Evolutionary conservation across 2,888 invertebrate genomes (phyloP).

Genomic region (Ophonus ardosiacus): DNA sequence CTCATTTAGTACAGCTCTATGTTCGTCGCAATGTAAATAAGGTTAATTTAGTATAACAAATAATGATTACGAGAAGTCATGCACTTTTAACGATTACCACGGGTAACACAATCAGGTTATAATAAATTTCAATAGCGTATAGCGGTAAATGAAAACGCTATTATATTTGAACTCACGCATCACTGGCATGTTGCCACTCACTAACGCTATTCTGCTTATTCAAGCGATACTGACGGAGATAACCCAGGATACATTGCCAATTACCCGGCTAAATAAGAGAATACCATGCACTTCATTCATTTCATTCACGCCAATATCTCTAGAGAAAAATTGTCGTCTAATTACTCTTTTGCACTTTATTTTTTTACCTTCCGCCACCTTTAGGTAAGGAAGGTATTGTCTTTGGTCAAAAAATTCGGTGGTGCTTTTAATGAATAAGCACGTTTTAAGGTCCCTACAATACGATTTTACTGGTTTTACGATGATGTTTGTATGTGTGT

Average conservation of each 20-base stretch:
- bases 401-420: too few species aligned
- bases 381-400: too few species aligned
- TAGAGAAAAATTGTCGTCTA: conserved; percentile 23
- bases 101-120: conserved; percentile 60
- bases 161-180: conserved; percentile 44
- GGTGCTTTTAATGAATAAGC: too few species aligned
- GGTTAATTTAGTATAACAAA: conserved; percentile 62
- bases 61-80: conserved; percentile 58
- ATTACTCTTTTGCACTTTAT: conserved; percentile 1
- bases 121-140: conserved; percentile 60
- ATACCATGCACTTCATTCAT: conserved; percentile 27
- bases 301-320: conserved; percentile 5
- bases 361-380: too few species aligned
- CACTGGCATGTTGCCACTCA: conserved; percentile 43
- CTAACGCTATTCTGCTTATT: conserved; percentile 24
- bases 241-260: conserved; percentile 14
- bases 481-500: too few species aligned
- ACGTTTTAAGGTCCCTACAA: too few species aligned
- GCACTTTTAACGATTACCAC: conserved; percentile 61
- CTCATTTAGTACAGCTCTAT: conserved; percentile 52
- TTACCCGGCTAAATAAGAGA: conserved; percentile 17
- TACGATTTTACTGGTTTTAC: too few species aligned
- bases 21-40: conserved; percentile 60
- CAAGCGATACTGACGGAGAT: conserved; percentile 23
- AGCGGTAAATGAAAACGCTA: conserved; percentile 55